A percentile compares a stretch with the other conserved stretches of the same genome.
These are phyloP conservation scores for Archocentrus centrarchus DNA, from an alignment of 2,113 vertebrate genomes.

Conservation along the genomic window DNA sequence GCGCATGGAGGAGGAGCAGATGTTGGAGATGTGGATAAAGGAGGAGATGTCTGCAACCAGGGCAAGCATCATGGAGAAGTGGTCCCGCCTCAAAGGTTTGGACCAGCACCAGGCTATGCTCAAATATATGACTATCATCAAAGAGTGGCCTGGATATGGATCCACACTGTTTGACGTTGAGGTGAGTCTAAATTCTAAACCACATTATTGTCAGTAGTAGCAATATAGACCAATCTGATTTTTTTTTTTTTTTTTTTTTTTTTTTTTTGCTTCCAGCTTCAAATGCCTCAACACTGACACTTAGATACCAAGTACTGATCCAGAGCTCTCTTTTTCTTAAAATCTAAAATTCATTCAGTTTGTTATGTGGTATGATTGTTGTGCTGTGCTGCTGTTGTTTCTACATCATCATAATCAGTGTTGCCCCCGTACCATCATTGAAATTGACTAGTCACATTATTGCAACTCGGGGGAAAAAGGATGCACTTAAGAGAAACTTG, in stretches of 20 bases:
- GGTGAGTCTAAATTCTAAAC: constrained; percentile 72
- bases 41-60: constrained; percentile 91
- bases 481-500: too few relatives aligned
- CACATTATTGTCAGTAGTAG: background rate
- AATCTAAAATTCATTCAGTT: background rate
- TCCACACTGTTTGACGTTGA: constrained; percentile 94
- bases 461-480: background rate
- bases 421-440: background rate
- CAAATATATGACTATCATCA: constrained; percentile 91
- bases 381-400: background rate
- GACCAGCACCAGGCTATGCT: constrained; percentile 93
- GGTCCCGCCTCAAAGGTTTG: constrained; percentile 86
- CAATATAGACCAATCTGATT: background rate
- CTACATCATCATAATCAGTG: background rate
- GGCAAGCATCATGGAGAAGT: constrained; percentile 89
- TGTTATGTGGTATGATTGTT: background rate
- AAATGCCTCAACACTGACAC: background rate
- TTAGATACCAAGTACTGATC: background rate
- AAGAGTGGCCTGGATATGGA: constrained; percentile 92
- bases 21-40: constrained; percentile 95
- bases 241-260: background rate
- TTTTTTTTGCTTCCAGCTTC: background rate
- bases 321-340: background rate
- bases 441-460: background rate
- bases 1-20: constrained; percentile 92